phyloP scores from a whole-genome alignment of 2,113 vertebrate genomes.

The Thymallus thymallus region DNA sequence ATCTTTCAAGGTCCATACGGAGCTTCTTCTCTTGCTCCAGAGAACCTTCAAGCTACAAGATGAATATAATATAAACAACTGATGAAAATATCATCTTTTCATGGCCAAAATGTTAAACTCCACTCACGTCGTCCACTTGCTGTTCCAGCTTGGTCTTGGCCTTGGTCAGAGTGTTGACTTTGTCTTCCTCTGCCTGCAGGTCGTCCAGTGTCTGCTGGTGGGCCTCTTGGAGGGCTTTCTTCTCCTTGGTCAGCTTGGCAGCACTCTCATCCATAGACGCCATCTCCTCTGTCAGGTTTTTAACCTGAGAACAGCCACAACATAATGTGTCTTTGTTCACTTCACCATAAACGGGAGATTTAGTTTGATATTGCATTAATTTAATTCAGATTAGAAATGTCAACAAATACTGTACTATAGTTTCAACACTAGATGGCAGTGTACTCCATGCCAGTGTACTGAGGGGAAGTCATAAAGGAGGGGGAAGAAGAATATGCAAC shows the following conservation, averaged over 20 bases:
- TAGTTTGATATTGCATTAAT: background rate
- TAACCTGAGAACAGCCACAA: background rate
- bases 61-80: too few species aligned
- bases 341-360: background rate
- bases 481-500: too few species aligned
- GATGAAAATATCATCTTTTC: too few species aligned
- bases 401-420: too few species aligned
- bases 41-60: too few species aligned
- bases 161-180: constrained; percentile 70
- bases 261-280: background rate
- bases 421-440: too few species aligned
- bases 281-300: constrained; percentile 1
- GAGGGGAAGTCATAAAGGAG: too few species aligned
- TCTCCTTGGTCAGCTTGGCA: constrained; percentile 70
- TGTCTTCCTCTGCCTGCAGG: constrained; percentile 81
- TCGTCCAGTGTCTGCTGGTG: constrained; percentile 81
- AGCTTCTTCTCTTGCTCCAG: background rate
- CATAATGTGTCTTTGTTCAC: background rate
- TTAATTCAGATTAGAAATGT: too few species aligned
- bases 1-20: too few species aligned
- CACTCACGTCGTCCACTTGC: constrained; percentile 70
- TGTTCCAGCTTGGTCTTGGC: constrained; percentile 68
- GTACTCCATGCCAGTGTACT: too few species aligned
- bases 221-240: constrained; percentile 79
- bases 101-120: background rate